Conservation (phyloP, 2,113 vertebrate species). For the Talpa occidentalis region DNA sequence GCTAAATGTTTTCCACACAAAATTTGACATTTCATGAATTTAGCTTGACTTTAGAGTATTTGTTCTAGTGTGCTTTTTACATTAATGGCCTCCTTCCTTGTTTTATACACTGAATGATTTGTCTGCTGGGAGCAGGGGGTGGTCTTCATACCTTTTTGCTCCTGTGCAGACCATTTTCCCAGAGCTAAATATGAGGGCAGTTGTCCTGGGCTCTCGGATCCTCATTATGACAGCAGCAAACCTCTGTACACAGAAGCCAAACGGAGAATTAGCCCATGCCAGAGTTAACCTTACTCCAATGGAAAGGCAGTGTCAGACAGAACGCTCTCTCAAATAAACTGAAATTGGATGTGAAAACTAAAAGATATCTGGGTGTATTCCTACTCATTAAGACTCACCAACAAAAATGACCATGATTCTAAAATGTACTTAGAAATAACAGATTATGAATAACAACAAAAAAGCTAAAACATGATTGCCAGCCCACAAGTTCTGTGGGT, state of each 20-base stretch:
- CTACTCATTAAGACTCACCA: background rate
- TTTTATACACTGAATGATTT: background rate
- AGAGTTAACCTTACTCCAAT: background rate
- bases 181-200: constrained; percentile 97
- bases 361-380: background rate
- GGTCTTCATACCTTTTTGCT: constrained; percentile 93
- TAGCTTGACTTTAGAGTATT: constrained; percentile 8
- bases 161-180: constrained; percentile 99
- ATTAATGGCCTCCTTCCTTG: background rate
- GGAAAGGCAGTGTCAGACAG: background rate
- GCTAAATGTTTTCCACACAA: background rate
- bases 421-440: background rate
- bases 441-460: background rate
- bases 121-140: background rate
- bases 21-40: background rate
- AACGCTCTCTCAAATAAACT: background rate
- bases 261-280: constrained; percentile 23
- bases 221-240: constrained; percentile 99
- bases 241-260: constrained; percentile 86
- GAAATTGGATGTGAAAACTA: background rate
- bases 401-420: background rate
- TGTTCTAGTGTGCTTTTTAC: background rate
- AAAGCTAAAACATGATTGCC: background rate
- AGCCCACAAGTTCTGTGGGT: background rate
- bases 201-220: constrained; percentile 96